phyloP scores from a whole-genome alignment of 2,113 vertebrate genomes.

The Thamnaconus septentrionalis region DNA sequence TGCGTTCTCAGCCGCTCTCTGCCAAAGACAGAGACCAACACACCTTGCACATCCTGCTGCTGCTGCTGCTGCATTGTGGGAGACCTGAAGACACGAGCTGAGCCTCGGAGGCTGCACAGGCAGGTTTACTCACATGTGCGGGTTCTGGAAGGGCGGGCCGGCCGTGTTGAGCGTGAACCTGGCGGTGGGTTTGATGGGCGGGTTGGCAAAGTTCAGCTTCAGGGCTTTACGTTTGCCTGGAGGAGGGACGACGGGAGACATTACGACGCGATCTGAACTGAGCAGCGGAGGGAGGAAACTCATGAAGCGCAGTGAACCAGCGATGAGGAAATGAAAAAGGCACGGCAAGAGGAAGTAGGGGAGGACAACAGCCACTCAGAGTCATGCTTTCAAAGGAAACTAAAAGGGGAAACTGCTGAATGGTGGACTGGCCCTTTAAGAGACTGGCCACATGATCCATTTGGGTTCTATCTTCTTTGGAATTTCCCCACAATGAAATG shows the following conservation, averaged over 20 bases:
- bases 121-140: conserved; percentile 88
- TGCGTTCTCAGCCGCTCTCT: conserved; percentile 98
- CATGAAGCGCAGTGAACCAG: neutral
- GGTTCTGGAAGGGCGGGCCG: conserved; percentile 91
- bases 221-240: conserved; percentile 99
- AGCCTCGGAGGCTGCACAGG: neutral
- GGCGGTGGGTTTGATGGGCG: conserved; percentile 92
- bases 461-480: too few relatives aligned
- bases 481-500: too few relatives aligned
- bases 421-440: too few relatives aligned
- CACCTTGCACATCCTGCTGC: neutral
- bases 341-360: too few relatives aligned
- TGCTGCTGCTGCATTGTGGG: neutral
- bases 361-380: too few relatives aligned
- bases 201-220: conserved; percentile 99
- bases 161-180: conserved; percentile 94
- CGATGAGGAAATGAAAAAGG: too few relatives aligned
- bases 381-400: too few relatives aligned
- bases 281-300: neutral
- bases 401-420: too few relatives aligned
- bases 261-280: neutral
- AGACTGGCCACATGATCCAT: too few relatives aligned
- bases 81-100: neutral
- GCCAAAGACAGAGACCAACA: conserved; percentile 20
- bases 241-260: conserved; percentile 46